Percentiles rank a stretch among this genome's conserved stretches.
phyloP scores from a whole-genome alignment of 2,797 vertebrate genomes.

The Dryobates pubescens region DNA sequence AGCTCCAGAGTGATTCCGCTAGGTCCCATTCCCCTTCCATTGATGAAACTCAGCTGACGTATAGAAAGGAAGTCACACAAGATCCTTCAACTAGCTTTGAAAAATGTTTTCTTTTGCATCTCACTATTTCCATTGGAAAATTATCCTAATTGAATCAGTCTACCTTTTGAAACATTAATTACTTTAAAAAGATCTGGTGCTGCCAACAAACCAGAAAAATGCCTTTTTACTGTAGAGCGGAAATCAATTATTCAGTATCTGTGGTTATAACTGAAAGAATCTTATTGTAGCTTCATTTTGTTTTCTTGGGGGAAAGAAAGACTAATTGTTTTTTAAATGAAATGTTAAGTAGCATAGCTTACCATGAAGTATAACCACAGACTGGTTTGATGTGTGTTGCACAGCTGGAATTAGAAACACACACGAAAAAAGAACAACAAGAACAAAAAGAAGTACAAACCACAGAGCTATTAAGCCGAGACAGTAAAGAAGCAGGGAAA shows the following conservation, averaged over 20 bases:
- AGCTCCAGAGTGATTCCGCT: background rate
- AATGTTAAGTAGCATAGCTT: constrained; percentile 66
- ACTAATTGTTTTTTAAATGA: constrained; percentile 70
- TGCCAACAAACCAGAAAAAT: constrained; percentile 31
- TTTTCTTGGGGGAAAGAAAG: constrained; percentile 56
- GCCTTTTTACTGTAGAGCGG: background rate
- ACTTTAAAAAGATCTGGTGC: constrained; percentile 25
- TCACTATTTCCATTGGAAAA: constrained; percentile 10
- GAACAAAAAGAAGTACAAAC: constrained; percentile 33
- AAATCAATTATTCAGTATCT: constrained; percentile 59
- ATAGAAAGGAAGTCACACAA: background rate
- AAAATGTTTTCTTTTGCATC: background rate
- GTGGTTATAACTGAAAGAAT: constrained; percentile 35
- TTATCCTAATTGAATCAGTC: constrained; percentile 47
- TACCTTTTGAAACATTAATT: constrained; percentile 51
- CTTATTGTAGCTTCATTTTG: constrained; percentile 43
- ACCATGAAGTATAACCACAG: constrained; percentile 65
- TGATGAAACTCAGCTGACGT: constrained; percentile 2
- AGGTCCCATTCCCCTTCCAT: background rate
- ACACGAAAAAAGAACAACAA: background rate
- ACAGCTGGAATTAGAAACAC: constrained; percentile 72
- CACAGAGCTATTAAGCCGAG: constrained; percentile 67
- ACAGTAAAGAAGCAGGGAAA: constrained; percentile 65
- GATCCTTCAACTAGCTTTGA: background rate
- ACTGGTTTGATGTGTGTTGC: constrained; percentile 67